These are phyloP conservation scores for Hydrophis major DNA, from an alignment of 2,797 vertebrate genomes.

Conservation along the genomic window DNA sequence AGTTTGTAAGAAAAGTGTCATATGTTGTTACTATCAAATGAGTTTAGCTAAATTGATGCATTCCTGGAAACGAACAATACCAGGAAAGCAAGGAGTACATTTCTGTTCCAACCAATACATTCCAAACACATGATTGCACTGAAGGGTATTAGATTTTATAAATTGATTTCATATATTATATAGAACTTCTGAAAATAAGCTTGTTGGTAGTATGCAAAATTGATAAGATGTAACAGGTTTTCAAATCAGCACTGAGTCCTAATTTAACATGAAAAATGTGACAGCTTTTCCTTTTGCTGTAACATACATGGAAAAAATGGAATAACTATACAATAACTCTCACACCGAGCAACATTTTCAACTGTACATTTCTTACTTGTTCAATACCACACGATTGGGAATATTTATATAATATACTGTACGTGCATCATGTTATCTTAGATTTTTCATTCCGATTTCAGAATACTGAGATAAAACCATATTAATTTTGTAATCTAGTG, in stretches of 20 bases:
- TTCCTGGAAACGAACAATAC: not conserved
- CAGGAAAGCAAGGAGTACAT: not conserved
- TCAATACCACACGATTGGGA: not conserved
- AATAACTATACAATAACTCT: not conserved
- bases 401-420: not conserved
- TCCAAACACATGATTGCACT: not conserved
- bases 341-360: not conserved
- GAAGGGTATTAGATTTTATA: not conserved
- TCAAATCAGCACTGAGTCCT: not conserved
- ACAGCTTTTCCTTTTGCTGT: not conserved
- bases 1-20: not conserved
- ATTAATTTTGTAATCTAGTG: not conserved
- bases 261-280: not conserved
- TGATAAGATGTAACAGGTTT: too few relatives aligned
- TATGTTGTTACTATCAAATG: not conserved
- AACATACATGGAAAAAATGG: not conserved
- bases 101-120: not conserved
- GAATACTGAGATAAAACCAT: not conserved
- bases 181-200: not conserved
- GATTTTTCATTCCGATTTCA: not conserved
- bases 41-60: not conserved
- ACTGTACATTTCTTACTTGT: not conserved
- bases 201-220: constrained; percentile 29
- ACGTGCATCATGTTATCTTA: not conserved
- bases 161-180: not conserved